Evolutionary conservation across 2,797 vertebrate genomes (phyloP).

Genomic region (Onychomys torridus): DNA sequence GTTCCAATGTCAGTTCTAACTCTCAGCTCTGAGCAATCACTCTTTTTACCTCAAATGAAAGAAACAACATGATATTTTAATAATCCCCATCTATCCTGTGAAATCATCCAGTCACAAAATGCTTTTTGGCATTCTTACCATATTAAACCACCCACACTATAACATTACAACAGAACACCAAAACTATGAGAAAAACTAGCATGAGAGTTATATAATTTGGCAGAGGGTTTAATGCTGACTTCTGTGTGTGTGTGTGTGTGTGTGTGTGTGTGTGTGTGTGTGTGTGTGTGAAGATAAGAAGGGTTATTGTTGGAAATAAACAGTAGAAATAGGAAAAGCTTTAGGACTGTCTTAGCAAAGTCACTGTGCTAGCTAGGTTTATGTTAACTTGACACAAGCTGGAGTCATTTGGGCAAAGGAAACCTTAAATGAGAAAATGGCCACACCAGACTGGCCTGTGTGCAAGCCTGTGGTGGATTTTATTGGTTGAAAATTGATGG

Average conservation of each 20-base stretch:
- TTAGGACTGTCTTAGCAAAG: slow-evolving; percentile 46
- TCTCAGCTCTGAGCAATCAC: neutral
- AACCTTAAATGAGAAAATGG: neutral
- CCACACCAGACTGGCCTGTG: neutral
- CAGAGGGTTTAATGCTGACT: neutral
- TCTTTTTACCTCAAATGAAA: slow-evolving; percentile 63
- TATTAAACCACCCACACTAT: slow-evolving; percentile 61
- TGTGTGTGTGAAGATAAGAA: neutral
- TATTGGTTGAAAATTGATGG: neutral
- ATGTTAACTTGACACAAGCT: neutral
- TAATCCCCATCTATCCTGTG: slow-evolving; percentile 38
- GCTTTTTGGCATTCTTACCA: slow-evolving; percentile 31
- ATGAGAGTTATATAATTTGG: slow-evolving; percentile 28
- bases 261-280: no score
- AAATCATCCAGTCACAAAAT: slow-evolving; percentile 37
- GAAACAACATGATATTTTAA: slow-evolving; percentile 67
- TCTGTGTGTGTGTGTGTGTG: neutral
- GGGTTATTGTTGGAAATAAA: slow-evolving; percentile 39
- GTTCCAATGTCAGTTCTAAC: neutral
- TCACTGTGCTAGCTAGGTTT: neutral
- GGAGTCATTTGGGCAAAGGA: neutral
- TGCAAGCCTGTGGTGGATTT: neutral
- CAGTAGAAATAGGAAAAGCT: neutral
- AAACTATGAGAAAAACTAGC: slow-evolving; percentile 20
- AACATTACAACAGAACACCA: slow-evolving; percentile 30